phyloP scores from a whole-genome alignment of 1,140 invertebrate genomes.

The Ericerus pela region DNA sequence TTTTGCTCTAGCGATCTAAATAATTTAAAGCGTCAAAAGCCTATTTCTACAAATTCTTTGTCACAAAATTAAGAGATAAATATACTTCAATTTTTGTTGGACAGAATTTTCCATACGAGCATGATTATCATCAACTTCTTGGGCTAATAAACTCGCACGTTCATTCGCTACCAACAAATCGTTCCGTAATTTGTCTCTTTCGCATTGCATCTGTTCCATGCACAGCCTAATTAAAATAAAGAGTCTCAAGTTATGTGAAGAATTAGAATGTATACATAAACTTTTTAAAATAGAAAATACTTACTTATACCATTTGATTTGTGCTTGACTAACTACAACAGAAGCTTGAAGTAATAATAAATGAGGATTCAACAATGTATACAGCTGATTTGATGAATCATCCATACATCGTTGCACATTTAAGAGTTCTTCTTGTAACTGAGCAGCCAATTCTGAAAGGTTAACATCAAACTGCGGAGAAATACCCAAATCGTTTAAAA shows the following conservation, averaged over 20 bases:
- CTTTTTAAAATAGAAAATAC: not conserved
- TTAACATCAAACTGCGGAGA: conserved; percentile 38
- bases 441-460: conserved; percentile 48
- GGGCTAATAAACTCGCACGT: conserved; percentile 57
- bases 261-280: not conserved
- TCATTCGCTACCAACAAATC: conserved; percentile 68
- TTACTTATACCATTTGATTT: conserved; percentile 20
- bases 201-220: conserved; percentile 48
- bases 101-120: conserved; percentile 55
- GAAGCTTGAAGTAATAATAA: conserved; percentile 15
- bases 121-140: conserved; percentile 81
- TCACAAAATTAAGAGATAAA: not conserved
- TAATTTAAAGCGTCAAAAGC: conserved; percentile 1
- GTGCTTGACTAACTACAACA: conserved; percentile 16
- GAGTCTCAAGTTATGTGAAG: not conserved
- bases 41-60: conserved; percentile 6
- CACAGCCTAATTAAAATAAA: conserved; percentile 30
- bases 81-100: conserved; percentile 40
- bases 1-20: conserved; percentile 54
- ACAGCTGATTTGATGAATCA: conserved; percentile 18
- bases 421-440: conserved; percentile 57
- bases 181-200: conserved; percentile 55
- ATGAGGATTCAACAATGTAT: conserved; percentile 7
- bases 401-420: conserved; percentile 35
- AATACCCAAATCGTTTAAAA: conserved; percentile 40